These are phyloP conservation scores for Garrulus glandarius DNA, from an alignment of 2,797 vertebrate species.

Conservation along the genomic window DNA sequence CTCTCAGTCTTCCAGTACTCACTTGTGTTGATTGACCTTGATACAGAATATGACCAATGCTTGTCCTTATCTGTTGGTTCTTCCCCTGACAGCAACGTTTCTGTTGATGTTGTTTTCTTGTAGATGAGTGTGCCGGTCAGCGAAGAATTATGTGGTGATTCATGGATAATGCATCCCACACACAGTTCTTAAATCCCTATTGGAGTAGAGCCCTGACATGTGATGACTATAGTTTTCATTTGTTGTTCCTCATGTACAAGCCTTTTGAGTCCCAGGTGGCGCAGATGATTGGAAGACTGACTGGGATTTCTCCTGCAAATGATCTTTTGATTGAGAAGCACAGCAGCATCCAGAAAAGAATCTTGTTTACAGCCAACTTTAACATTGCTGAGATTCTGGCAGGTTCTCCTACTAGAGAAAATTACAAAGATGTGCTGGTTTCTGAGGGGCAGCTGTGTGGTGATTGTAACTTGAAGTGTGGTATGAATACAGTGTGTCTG, in stretches of 20 bases:
- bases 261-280: neutral
- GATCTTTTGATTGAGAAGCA: neutral
- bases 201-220: neutral
- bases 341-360: neutral
- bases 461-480: neutral
- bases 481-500: neutral
- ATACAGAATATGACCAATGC: neutral
- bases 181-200: neutral
- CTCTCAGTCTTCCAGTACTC: neutral
- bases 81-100: neutral
- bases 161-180: neutral
- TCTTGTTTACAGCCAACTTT: neutral
- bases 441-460: neutral
- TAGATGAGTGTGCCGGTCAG: neutral
- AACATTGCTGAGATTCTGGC: neutral
- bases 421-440: neutral
- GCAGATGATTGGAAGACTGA: neutral
- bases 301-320: neutral
- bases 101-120: neutral
- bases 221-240: neutral
- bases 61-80: fast-evolving
- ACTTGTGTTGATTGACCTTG: neutral
- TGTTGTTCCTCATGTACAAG: neutral
- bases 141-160: neutral
- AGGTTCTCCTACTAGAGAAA: neutral